Base-by-base conservation (phyloP, 2,797 vertebrate genomes). In the Falco berigora region DNA sequence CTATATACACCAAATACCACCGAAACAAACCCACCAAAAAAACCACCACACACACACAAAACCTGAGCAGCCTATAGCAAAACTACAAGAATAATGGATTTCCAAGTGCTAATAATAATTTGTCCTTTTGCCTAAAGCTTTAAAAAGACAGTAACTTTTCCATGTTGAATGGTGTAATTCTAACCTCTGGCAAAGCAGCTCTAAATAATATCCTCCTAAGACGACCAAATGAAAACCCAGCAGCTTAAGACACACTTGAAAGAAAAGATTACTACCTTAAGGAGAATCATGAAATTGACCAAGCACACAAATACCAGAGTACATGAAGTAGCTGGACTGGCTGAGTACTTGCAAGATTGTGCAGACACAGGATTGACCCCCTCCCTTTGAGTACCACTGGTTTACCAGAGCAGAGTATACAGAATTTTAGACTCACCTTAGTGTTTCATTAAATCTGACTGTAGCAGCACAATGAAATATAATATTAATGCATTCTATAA, bases 381-480 rank as follows among this genome's bases (percentile, higher is more conserved):
- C 19, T 88, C 50, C 44, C 28, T 64, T 20, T 28, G 7, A 73
- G 6, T 4, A 14, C 6, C 12, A 62, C 0, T 10, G 12, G 10
- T 56, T 91, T 86, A 91, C 12, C 25, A 66, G n/a, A 64, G 3
- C 8, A 84, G 14, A 21, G 18, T 34, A 76, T 14, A 73, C 14
- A 82, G 77, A 59, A 89, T 58, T 30, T 32, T 64, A 81, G 36
- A 96, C 98, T 98, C 96, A 99, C 99, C 99, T 99, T 75, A 99
- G 98, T 4, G 98, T 98, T 98, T 99, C 99, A 86, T 99, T 99
- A 94, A 99, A 99, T 96, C 99, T 98, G 94, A 99, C 96, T 24
- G 99, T 99, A 96, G 99, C 99, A 59, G 99, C 99, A 78, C 99
- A 99, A 97, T 99, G 99, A 97, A 99, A 99, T 97, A 99, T 94